These are phyloP conservation scores for Mugil cephalus DNA, from an alignment of 2,113 vertebrate genomes.

Conservation along the genomic window DNA sequence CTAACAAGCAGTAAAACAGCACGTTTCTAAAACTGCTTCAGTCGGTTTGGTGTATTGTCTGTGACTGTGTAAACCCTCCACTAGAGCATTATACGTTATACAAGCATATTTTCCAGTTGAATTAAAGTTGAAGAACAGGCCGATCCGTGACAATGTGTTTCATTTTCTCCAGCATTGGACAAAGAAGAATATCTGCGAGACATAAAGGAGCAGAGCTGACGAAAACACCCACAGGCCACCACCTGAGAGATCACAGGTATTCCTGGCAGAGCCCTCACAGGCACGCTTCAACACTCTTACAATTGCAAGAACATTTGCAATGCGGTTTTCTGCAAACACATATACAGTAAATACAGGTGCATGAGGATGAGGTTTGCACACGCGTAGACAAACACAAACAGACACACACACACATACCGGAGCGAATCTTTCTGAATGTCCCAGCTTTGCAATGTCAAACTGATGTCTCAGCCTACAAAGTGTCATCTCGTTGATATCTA, in stretches of 20 bases:
- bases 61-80: neutral
- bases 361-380: neutral
- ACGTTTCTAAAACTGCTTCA: neutral
- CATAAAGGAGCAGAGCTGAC: constrained; percentile 8
- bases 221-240: neutral
- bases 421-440: constrained; percentile 12
- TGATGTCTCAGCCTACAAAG: neutral
- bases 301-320: neutral
- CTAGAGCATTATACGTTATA: neutral
- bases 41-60: neutral
- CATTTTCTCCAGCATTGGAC: constrained; percentile 15
- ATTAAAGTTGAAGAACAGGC: neutral
- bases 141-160: neutral
- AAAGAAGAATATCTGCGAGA: neutral
- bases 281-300: constrained; percentile 3
- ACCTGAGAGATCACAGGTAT: constrained; percentile 28
- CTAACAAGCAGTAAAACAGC: neutral
- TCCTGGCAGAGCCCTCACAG: constrained; percentile 5
- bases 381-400: neutral
- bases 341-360: neutral
- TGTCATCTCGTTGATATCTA: neutral
- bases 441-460: constrained; percentile 5
- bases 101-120: neutral
- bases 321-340: neutral
- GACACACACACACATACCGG: neutral